Conservation (phyloP, 2,113 vertebrate genomes). For the Hydropotes inermis region DNA sequence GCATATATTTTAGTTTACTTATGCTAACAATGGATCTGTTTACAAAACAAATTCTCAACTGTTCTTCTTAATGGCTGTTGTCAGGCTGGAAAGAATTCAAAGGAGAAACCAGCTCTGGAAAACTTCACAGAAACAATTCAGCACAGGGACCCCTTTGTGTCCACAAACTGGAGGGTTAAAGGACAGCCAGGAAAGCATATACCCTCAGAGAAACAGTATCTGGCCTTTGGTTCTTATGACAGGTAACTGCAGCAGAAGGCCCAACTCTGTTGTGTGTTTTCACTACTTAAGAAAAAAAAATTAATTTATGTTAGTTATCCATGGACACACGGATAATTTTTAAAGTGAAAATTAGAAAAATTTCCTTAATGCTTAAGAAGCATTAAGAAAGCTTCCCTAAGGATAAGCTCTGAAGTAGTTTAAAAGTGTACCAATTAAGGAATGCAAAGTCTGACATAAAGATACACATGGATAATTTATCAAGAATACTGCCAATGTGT, state of each 20-base stretch:
- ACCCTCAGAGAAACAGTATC: background rate
- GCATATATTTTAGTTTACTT: background rate
- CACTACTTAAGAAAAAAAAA: background rate
- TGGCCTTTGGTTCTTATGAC: background rate
- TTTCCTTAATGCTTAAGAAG: background rate
- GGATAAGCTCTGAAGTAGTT: background rate
- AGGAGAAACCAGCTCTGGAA: background rate
- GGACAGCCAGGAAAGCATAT: background rate
- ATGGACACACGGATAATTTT: background rate
- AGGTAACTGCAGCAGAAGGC: background rate
- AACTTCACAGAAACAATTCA: background rate
- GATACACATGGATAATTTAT: background rate
- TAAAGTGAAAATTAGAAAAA: background rate
- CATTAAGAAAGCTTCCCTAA: background rate
- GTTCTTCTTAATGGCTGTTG: background rate
- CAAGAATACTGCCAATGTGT: background rate
- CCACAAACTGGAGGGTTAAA: background rate
- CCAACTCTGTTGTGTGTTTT: background rate
- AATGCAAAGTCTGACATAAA: background rate
- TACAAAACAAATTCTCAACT: background rate
- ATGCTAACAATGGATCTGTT: background rate
- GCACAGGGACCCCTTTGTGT: background rate
- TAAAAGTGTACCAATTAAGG: background rate
- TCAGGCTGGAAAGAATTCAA: background rate
- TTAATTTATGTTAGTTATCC: background rate